A percentile compares a stretch with the other conserved stretches of the same genome.
These are phyloP conservation scores for Tinea trinotella DNA, from an alignment of 2,888 invertebrate species.

Conservation along the genomic window DNA sequence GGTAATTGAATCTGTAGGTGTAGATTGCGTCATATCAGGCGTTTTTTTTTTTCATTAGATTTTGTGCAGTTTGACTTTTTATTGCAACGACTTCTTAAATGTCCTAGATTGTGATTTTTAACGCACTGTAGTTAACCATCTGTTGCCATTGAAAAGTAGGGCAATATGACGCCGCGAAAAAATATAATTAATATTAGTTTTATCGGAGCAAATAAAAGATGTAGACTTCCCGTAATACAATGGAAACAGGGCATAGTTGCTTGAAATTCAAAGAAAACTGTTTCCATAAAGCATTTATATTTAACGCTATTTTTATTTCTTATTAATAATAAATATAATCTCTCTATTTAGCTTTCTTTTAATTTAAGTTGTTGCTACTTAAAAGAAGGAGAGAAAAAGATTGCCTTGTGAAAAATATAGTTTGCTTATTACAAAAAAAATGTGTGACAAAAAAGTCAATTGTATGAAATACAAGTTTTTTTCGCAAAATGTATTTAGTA, in stretches of 20 bases:
- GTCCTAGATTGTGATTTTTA: no score
- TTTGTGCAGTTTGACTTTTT: neutral
- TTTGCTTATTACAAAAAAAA: conserved; percentile 40
- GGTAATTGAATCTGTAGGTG: neutral
- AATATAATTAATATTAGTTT: neutral
- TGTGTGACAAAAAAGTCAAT: conserved; percentile 46
- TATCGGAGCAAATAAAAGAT: neutral
- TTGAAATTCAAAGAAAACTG: neutral
- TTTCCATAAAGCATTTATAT: neutral
- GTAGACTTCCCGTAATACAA: neutral
- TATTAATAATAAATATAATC: conserved; percentile 3
- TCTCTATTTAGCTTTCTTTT: neutral
- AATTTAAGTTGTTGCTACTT: conserved; percentile 40
- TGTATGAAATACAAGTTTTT: conserved; percentile 62
- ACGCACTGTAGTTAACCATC: no score
- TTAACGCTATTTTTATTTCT: neutral
- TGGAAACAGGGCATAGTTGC: neutral
- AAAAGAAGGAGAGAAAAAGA: conserved; percentile 68
- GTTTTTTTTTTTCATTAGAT: neutral
- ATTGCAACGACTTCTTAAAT: no score
- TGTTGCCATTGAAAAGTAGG: no score
- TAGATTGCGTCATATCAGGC: neutral
- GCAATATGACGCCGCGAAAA: neutral
- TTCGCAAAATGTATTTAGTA: conserved; percentile 19
- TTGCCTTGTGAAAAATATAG: conserved; percentile 57